Evolutionary conservation across 2,797 vertebrate species (phyloP), one percentile per base, ranked within the genome.

Genomic region (Helostoma temminkii): DNA sequence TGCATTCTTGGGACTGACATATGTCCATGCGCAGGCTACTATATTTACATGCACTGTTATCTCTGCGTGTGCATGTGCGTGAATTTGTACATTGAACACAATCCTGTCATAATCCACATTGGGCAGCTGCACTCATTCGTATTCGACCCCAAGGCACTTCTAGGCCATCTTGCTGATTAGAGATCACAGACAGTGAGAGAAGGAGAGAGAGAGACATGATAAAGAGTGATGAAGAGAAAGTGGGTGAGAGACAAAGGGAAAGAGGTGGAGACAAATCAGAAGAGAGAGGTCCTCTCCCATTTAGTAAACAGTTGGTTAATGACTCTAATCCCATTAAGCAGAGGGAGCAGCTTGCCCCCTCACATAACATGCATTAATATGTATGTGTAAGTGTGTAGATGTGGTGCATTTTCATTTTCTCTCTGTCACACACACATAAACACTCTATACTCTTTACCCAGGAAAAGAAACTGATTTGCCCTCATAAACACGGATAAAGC

Each of bases 271-370:
- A 77, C 77, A 83, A 78, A 82, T 73, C 74, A 70, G 53, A 46
- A 67, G 66, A 75, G 73, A 79, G 74, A 84, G 77, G 80, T 82
- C 81, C 61, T 77, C 74, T 86, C 52, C 54, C 71, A 71, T 87
- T 87, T 86, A 79, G 81, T 88, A 93, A 89, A 89, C 89, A 88
- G 82, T 88, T 87, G 81, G 82, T 91, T 91, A 92, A 91, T 91
- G 85, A 89, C 79, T 83, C 59, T 89, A 91, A 92, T 92, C 89
- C 87, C 85, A 91, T 92, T 91, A 90, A 81, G 71, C 68, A 71
- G 59, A 57, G 71, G 69, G 59, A 80, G 71, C 63, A 83, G 81
- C 58, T 79, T 84, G 78, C 37, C 82, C 80, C 62, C 59, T 83
- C 78, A 80, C 66, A 87, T 81, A 81, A 79, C 78, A 82, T 81